phyloP scores from a whole-genome alignment of 2,113 vertebrate species.

The Turnix velox region DNA sequence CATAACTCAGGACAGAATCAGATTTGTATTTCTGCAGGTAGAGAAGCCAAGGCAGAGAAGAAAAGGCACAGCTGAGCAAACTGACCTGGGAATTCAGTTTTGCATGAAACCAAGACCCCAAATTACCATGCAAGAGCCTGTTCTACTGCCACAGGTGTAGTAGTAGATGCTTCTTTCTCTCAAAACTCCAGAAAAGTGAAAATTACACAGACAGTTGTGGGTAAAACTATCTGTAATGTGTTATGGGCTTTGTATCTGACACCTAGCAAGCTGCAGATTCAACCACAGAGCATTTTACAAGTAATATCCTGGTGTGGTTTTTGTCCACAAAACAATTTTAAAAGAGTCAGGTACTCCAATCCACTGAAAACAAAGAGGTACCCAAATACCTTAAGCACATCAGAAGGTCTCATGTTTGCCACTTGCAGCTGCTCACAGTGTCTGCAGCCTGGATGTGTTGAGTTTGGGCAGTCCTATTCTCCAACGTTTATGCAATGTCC shows the following conservation, averaged over 20 bases:
- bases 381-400: not conserved
- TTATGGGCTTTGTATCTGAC: not conserved
- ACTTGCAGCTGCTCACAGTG: not conserved
- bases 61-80: not conserved
- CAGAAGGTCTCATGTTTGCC: not conserved
- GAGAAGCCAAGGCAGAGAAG: not conserved
- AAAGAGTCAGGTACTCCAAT: not conserved
- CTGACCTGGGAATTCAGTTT: not conserved
- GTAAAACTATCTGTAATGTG: not conserved
- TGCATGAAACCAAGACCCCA: not conserved
- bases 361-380: not conserved
- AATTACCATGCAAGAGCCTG: not conserved
- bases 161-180: not conserved
- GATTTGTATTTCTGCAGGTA: not conserved
- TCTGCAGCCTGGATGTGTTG: not conserved
- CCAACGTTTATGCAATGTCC: fast-evolving
- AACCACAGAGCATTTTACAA: not conserved
- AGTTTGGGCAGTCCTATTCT: not conserved
- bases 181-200: not conserved
- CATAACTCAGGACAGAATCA: not conserved
- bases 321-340: not conserved
- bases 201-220: not conserved
- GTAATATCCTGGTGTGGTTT: not conserved
- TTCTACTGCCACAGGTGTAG: not conserved
- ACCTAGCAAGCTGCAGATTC: not conserved